These are phyloP conservation scores for Exocentrus adspersus DNA, from an alignment of 2,888 invertebrate species.

Conservation along the genomic window DNA sequence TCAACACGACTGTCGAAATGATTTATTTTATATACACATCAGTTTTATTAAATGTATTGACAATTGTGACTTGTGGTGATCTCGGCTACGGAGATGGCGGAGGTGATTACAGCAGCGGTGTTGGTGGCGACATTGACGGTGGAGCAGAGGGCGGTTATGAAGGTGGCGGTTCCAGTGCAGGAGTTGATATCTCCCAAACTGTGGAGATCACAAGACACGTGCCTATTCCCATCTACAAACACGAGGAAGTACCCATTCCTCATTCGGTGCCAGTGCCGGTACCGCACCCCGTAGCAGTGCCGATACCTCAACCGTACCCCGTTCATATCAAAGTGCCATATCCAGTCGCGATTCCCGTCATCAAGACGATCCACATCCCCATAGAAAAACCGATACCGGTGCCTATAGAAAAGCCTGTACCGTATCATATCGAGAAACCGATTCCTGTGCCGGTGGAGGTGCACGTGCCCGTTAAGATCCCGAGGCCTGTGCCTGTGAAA, in stretches of 20 bases:
- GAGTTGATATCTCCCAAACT: slow-evolving; percentile 66
- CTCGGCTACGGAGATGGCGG: neutral
- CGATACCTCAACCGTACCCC: slow-evolving; percentile 75
- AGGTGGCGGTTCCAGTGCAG: slow-evolving; percentile 41
- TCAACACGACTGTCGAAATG: too few relatives aligned
- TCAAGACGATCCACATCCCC: slow-evolving; percentile 75
- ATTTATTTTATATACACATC: slow-evolving; percentile 44
- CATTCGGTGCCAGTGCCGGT: slow-evolving; percentile 70
- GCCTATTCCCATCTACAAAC: slow-evolving; percentile 66
- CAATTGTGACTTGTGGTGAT: slow-evolving; percentile 55
- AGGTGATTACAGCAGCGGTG: neutral
- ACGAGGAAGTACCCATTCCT: slow-evolving; percentile 63
- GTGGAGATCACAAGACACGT: slow-evolving; percentile 76
- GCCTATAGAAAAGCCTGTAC: slow-evolving; percentile 73
- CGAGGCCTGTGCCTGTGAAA: slow-evolving; percentile 75
- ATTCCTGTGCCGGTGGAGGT: slow-evolving; percentile 76
- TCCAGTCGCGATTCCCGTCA: slow-evolving; percentile 74
- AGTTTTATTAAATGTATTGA: slow-evolving; percentile 45
- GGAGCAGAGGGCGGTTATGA: slow-evolving; percentile 29
- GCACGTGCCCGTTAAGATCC: slow-evolving; percentile 73
- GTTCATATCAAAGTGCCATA: slow-evolving; percentile 76
- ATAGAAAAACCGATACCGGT: slow-evolving; percentile 79
- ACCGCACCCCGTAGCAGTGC: slow-evolving; percentile 74
- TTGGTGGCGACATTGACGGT: slow-evolving; percentile 38
- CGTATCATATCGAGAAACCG: slow-evolving; percentile 74